phyloP scores from a whole-genome alignment of 2,113 vertebrate genomes.

The Balaeniceps rex region DNA sequence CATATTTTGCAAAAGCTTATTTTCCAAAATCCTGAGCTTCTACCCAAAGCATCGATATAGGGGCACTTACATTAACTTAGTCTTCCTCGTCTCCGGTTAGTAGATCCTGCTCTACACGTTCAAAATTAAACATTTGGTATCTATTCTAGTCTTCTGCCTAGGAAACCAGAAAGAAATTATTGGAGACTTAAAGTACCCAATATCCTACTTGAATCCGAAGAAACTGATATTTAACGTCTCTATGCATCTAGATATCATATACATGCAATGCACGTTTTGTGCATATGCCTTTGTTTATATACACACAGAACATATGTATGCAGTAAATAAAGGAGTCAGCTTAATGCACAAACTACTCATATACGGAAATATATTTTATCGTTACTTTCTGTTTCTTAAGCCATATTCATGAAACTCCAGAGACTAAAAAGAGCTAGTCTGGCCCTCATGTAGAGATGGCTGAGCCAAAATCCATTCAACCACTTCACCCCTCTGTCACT shows the following conservation, averaged over 20 bases:
- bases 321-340: not conserved
- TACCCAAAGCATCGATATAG: not conserved
- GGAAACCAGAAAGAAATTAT: not conserved
- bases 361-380: not conserved
- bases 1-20: not conserved
- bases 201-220: not conserved
- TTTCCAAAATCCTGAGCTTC: not conserved
- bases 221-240: not conserved
- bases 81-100: not conserved
- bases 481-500: not conserved
- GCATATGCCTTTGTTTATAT: fast-evolving
- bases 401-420: not conserved
- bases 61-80: not conserved
- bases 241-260: not conserved
- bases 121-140: not conserved
- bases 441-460: not conserved
- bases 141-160: not conserved
- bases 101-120: not conserved
- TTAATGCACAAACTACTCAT: not conserved
- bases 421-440: not conserved
- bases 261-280: not conserved
- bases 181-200: not conserved
- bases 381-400: not conserved
- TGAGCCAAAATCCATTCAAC: not conserved
- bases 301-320: not conserved